These are phyloP conservation scores for Megalurothrips usitatus DNA, from an alignment of 2,888 invertebrate genomes.

Conservation along the genomic window DNA sequence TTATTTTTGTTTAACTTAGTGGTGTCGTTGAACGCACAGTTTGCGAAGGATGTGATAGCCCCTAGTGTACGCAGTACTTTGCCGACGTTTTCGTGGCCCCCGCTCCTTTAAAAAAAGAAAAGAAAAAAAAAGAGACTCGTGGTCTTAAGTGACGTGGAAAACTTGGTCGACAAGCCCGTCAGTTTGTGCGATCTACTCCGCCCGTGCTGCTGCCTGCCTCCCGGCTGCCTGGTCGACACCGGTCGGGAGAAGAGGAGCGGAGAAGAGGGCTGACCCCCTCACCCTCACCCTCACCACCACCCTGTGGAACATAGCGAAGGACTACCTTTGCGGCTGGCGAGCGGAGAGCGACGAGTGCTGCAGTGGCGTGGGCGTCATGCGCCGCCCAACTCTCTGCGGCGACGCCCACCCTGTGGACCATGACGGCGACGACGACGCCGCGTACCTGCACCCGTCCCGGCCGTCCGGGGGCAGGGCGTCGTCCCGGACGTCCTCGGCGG, in stretches of 20 bases:
- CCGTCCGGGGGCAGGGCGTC: background rate
- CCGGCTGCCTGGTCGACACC: background rate
- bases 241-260: too few species aligned
- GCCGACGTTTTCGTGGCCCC: background rate
- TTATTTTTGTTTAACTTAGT: background rate
- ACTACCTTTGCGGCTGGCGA: constrained; percentile 33
- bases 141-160: background rate
- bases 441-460: background rate
- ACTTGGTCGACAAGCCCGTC: background rate
- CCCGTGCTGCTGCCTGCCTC: background rate
- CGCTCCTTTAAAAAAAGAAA: too few species aligned
- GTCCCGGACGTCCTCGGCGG: background rate
- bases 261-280: background rate
- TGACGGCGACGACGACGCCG: background rate
- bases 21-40: background rate
- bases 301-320: constrained; percentile 37
- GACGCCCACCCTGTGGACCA: background rate
- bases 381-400: constrained; percentile 39
- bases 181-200: background rate
- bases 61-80: background rate
- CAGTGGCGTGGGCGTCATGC: constrained; percentile 36
- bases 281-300: constrained; percentile 17
- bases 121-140: too few species aligned
- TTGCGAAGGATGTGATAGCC: background rate
- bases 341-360: background rate